A percentile compares a stretch with the other conserved stretches of the same genome.
These are phyloP conservation scores for Neoascia interrupta DNA, from an alignment of 2,888 invertebrate species.

Conservation along the genomic window DNA sequence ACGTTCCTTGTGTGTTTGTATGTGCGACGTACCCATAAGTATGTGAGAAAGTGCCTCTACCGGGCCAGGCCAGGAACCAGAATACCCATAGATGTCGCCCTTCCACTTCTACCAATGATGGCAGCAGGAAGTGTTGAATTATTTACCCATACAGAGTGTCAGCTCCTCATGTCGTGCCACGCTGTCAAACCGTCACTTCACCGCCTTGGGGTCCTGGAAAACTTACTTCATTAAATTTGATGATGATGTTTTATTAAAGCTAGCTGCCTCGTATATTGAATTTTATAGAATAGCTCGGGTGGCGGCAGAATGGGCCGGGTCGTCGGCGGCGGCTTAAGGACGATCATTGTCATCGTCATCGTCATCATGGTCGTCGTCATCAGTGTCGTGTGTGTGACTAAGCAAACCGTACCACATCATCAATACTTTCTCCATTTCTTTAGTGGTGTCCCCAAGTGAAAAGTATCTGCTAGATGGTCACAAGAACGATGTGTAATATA, in stretches of 20 bases:
- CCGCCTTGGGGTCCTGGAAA: constrained; percentile 64
- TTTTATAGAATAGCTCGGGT: constrained; percentile 58
- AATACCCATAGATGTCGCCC: constrained; percentile 39
- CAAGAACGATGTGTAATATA: constrained; percentile 66
- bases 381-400: constrained; percentile 57
- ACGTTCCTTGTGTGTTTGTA: constrained; percentile 37
- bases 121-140: constrained; percentile 68
- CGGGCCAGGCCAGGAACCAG: constrained; percentile 16
- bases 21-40: not conserved
- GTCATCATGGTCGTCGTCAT: not conserved
- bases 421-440: constrained; percentile 51
- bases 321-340: constrained; percentile 56
- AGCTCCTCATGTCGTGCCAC: constrained; percentile 65
- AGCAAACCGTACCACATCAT: constrained; percentile 55
- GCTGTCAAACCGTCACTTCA: constrained; percentile 67
- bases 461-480: constrained; percentile 62
- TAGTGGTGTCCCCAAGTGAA: constrained; percentile 45
- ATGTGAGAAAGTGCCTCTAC: constrained; percentile 17
- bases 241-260: constrained; percentile 69
- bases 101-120: constrained; percentile 38
- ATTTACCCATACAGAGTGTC: constrained; percentile 68
- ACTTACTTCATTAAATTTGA: constrained; percentile 70
- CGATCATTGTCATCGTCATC: constrained; percentile 44
- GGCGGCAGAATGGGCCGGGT: constrained; percentile 14
- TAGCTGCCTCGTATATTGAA: constrained; percentile 61